phyloP scores from a whole-genome alignment of 2,888 invertebrate species.

The Netelia fuscicornis region DNA sequence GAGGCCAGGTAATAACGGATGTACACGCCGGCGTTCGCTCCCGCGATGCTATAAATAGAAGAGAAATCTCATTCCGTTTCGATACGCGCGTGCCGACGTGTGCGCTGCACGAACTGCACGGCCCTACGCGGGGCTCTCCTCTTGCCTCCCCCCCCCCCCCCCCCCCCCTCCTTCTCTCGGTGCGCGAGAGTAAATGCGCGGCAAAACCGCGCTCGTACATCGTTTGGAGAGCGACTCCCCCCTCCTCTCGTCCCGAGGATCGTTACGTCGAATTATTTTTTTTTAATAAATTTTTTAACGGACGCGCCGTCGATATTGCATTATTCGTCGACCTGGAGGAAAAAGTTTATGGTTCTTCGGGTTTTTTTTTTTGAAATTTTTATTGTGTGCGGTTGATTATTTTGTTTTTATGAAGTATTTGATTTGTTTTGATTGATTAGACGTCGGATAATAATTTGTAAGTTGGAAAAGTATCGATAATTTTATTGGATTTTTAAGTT shows the following conservation, averaged over 20 bases:
- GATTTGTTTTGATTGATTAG: too few species aligned
- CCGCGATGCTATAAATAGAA: constrained; percentile 82
- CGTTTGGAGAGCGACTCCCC: background rate
- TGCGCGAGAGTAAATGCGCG: background rate
- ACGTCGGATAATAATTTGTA: background rate
- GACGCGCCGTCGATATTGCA: background rate
- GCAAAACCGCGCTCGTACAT: background rate
- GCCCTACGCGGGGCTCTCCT: constrained; percentile 27
- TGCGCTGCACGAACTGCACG: constrained; percentile 19
- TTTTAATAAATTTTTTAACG: background rate
- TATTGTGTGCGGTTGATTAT: too few species aligned
- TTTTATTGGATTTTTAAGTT: background rate
- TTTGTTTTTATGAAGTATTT: too few species aligned
- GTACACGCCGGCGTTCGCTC: constrained; percentile 78
- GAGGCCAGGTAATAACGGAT: constrained; percentile 81
- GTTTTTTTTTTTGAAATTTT: background rate
- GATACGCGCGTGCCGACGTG: constrained; percentile 76
- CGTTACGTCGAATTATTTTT: background rate
- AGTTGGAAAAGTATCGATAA: background rate
- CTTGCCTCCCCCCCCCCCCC: background rate
- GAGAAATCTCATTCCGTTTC: constrained; percentile 83
- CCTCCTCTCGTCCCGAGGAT: background rate
- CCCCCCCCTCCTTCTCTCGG: background rate
- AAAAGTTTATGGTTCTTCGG: background rate
- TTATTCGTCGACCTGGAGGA: background rate